Evolutionary conservation across 2,888 invertebrate species (phyloP), one percentile per base, ranked within the genome.

Genomic region (Macaria liturata): DNA sequence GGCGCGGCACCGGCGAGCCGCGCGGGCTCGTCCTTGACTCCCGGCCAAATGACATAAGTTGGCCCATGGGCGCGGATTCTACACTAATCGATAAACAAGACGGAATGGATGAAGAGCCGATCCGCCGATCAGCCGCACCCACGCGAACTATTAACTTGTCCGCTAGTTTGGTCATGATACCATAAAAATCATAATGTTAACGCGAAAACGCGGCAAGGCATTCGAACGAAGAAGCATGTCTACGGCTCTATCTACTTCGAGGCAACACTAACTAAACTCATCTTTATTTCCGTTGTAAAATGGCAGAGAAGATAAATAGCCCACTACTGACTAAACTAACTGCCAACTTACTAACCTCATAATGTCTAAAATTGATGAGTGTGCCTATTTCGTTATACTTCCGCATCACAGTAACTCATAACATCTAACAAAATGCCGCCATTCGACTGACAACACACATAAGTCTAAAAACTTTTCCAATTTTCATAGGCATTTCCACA

Each of bases 1-100:
- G 77, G 83, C 85, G 80, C 79, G 86, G 86, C 84, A 84, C 84
- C 82, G 82, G 80, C 83, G 80, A 76, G 85, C 84, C 80, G 83
- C 73, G 78, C 81, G 78, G 72, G 80, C 74, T 70, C 85, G 91
- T 87, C 91, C 91, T 91, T 91, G 91, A 91, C 87, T 88, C 87
- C 86, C 85, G 76, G 89, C 91, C 91, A 91, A 91, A 91, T 87
- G 90, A 91, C 90, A 91, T 85, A 90, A 90, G 88, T 89, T 89
- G 84, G 90, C 84, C 90, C 86, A 91, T 89, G 88, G 90, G 88
- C 85, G 89, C 88, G 90, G 84, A 87, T 77, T 88, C 85, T 86
- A 84, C 80, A 80, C 86, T 84, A 89, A 91, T 91, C 91, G 86
- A 91, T 91, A 88, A 83, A 88, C 84, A 85, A 86, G 82, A 81